phyloP scores from a whole-genome alignment of 2,797 vertebrate species.

The Macroramphosus scolopax region DNA sequence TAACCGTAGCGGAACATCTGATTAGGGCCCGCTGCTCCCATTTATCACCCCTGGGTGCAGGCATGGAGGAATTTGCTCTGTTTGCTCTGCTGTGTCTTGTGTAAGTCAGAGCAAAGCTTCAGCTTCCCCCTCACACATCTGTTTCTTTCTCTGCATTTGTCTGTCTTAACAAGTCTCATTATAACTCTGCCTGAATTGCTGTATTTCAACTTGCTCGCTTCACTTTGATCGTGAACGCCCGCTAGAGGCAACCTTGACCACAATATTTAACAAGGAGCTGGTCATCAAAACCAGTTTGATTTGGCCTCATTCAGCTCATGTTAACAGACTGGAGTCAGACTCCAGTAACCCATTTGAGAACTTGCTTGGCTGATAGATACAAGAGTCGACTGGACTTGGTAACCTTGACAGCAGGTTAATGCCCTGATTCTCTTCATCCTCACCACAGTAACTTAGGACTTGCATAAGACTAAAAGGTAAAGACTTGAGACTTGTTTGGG shows the following conservation, averaged over 20 bases:
- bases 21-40: constrained; percentile 57
- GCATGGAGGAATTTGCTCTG: constrained; percentile 56
- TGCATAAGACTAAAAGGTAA: too few species aligned
- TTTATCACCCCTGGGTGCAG: constrained; percentile 64
- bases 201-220: neutral
- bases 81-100: constrained; percentile 35
- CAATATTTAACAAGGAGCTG: constrained; percentile 10
- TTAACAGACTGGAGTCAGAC: constrained; percentile 9
- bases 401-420: too few species aligned
- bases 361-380: too few species aligned
- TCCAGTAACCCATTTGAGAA: too few species aligned
- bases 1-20: constrained; percentile 67
- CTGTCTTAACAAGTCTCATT: constrained; percentile 7
- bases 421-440: too few species aligned
- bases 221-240: neutral
- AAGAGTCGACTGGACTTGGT: too few species aligned
- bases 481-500: neutral
- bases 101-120: constrained; percentile 15
- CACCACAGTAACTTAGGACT: too few species aligned
- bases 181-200: too few species aligned
- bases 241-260: neutral
- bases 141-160: constrained; percentile 6
- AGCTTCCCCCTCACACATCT: constrained; percentile 16
- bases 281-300: constrained; percentile 23
- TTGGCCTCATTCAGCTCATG: constrained; percentile 6